Percentiles rank a stretch among this genome's conserved stretches.
These are phyloP conservation scores for Sinodicranocentrus sp. DNA, from an alignment of 2,888 invertebrate genomes.

Conservation along the genomic window DNA sequence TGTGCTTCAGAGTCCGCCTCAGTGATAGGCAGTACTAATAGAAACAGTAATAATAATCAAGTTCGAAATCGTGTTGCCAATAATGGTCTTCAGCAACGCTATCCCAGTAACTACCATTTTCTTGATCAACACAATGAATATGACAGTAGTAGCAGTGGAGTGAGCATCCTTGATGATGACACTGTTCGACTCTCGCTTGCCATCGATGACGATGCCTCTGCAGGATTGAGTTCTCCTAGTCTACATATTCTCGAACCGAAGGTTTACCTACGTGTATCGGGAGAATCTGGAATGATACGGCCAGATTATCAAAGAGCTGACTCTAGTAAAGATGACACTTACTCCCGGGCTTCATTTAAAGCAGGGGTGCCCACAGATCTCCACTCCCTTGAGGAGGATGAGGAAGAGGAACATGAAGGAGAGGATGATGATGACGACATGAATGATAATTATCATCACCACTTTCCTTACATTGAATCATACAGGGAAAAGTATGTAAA, in stretches of 20 bases:
- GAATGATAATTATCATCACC: conserved; percentile 56
- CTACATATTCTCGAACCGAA: conserved; percentile 43
- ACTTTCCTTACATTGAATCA: conserved; percentile 54
- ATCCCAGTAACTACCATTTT: conserved; percentile 11
- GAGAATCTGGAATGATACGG: conserved; percentile 67
- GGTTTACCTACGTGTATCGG: conserved; percentile 50
- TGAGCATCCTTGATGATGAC: conserved; percentile 61
- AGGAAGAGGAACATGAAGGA: conserved; percentile 25
- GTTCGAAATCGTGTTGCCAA: conserved; percentile 9
- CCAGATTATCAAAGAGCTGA: conserved; percentile 11
- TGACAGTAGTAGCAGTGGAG: conserved; percentile 52
- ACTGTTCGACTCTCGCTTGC: conserved; percentile 51
- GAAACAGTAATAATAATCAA: background rate
- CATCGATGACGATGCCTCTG: conserved; percentile 48
- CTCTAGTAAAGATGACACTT: background rate
- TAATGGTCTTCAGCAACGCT: background rate
- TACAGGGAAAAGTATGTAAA: conserved; percentile 53
- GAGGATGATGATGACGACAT: conserved; percentile 47
- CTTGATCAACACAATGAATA: conserved; percentile 56
- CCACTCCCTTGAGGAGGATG: conserved; percentile 45
- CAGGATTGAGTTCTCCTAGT: conserved; percentile 41
- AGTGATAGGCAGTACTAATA: conserved; percentile 27
- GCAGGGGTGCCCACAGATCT: conserved; percentile 22
- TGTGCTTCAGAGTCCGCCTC: conserved; percentile 55
- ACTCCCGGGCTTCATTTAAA: conserved; percentile 21